Conservation (phyloP, 2,113 vertebrate genomes). For the Engraulis encrasicolus region DNA sequence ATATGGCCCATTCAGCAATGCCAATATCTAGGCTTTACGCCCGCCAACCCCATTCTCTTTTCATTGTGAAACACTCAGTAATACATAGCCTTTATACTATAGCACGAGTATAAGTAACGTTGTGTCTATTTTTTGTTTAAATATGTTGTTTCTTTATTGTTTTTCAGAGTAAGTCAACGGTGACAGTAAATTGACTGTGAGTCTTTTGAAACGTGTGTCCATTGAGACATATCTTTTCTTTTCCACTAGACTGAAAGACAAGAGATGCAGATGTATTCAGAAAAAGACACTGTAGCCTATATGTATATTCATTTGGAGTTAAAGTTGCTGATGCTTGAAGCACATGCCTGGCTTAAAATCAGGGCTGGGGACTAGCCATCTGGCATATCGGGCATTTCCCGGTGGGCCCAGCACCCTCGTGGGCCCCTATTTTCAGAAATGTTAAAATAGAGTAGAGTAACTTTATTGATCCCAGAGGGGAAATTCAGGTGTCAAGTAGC, state of each 20-base stretch:
- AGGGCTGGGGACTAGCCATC: no score
- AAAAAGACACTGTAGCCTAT: no score
- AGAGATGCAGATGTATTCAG: not conserved
- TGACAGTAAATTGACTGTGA: not conserved
- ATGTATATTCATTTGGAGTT: not conserved
- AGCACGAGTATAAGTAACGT: not conserved
- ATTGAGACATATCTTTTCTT: not conserved
- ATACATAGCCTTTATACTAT: not conserved
- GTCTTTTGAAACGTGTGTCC: not conserved
- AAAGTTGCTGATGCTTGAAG: not conserved
- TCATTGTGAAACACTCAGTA: not conserved
- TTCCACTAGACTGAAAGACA: not conserved
- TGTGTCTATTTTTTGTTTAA: not conserved
- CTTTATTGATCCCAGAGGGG: no score
- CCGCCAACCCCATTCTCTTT: not conserved
- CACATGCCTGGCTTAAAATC: not conserved
- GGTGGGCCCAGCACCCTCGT: no score
- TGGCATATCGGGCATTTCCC: no score
- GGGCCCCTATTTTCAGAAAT: no score
- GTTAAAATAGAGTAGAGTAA: no score
- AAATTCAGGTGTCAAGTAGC: no score
- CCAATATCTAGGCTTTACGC: constrained; percentile 14
- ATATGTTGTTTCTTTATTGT: not conserved
- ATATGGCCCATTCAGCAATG: constrained; percentile 44
- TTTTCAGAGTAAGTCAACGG: not conserved